A percentile compares a stretch with the other conserved stretches of the same genome.
Evolutionary conservation across 2,888 invertebrate genomes (phyloP).

Genomic region (Cotesia congregata): DNA sequence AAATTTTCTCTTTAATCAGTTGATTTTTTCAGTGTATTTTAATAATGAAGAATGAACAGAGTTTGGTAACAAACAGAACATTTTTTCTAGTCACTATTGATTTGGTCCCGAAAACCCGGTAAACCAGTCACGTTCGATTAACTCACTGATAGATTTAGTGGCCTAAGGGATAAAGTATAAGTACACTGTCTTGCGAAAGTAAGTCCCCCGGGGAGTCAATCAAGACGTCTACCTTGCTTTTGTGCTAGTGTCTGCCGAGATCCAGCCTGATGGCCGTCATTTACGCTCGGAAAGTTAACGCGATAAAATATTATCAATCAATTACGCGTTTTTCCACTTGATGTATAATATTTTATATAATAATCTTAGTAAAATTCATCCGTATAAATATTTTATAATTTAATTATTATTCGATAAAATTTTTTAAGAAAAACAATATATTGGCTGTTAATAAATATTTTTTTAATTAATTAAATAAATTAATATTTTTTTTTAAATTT

Average conservation of each 20-base stretch:
- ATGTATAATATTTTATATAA: background rate
- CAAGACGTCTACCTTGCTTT: conserved; percentile 66
- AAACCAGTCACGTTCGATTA: conserved; percentile 67
- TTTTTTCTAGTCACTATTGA: background rate
- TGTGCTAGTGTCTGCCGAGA: conserved; percentile 4
- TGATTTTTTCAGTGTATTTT: too few relatives aligned
- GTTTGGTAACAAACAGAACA: background rate
- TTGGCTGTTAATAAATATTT: too few relatives aligned
- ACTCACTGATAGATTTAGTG: conserved; percentile 53
- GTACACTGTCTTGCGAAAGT: conserved; percentile 64
- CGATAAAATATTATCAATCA: conserved; percentile 6
- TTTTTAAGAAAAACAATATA: too few relatives aligned
- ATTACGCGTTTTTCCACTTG: background rate
- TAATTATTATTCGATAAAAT: too few relatives aligned
- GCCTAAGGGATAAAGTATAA: conserved; percentile 67
- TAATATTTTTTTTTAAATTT: too few relatives aligned
- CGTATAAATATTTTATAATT: too few relatives aligned
- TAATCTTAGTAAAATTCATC: too few relatives aligned
- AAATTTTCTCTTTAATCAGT: too few relatives aligned
- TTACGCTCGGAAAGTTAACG: conserved; percentile 12
- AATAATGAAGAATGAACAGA: too few relatives aligned
- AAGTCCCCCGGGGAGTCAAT: conserved; percentile 70
- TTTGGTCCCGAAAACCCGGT: conserved; percentile 45
- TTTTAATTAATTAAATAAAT: too few relatives aligned
- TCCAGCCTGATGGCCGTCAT: background rate